A percentile compares a stretch with the other conserved stretches of the same genome.
Evolutionary conservation across 2,113 vertebrate genomes (phyloP).

Genomic region (Xiphophorus hellerii): DNA sequence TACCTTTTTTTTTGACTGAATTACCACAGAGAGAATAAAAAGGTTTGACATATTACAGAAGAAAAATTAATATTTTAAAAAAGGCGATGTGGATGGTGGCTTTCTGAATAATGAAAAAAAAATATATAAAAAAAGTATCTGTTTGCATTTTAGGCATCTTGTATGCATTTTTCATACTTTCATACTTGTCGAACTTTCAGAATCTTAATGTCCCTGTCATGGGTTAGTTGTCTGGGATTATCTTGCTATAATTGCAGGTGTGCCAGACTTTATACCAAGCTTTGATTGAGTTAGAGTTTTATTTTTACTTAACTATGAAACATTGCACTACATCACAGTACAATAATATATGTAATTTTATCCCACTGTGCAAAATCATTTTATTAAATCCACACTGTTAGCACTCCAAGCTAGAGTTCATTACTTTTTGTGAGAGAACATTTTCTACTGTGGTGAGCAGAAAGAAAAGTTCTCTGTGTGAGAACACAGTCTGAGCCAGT

Average conservation of each 20-base stretch:
- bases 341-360: background rate
- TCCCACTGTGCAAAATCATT: background rate
- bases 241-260: background rate
- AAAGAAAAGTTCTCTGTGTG: background rate
- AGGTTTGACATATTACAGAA: too few species aligned
- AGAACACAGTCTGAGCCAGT: background rate
- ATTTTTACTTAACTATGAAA: background rate
- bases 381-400: background rate
- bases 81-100: background rate
- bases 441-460: background rate
- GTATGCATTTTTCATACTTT: background rate
- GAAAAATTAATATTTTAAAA: background rate
- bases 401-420: background rate
- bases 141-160: background rate
- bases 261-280: background rate
- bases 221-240: background rate
- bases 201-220: background rate
- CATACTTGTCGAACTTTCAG: too few species aligned
- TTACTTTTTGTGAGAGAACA: background rate
- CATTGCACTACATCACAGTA: background rate
- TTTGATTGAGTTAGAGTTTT: background rate
- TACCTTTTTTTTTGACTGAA: too few species aligned
- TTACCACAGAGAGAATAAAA: too few species aligned
- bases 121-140: background rate
- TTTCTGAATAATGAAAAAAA: background rate